Evolutionary conservation across 2,797 vertebrate genomes (phyloP), one percentile per base, ranked within the genome.

Genomic region (Molothrus aeneus): DNA sequence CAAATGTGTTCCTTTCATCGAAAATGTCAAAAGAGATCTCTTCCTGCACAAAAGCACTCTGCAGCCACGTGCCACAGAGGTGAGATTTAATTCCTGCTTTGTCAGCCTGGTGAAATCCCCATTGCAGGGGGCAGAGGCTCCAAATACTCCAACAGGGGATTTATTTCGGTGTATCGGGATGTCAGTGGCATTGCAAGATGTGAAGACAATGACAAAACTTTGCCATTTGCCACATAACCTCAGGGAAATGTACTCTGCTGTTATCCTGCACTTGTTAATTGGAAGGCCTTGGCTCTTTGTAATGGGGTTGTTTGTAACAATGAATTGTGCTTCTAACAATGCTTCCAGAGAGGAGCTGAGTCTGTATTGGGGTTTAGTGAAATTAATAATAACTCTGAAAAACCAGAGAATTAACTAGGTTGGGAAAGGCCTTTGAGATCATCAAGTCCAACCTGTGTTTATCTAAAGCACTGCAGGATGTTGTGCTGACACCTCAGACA

Each of bases 31-130:
- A 84, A 47, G 48, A 68, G 92, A 34, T 40, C 18, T n/a, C 82
- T 90, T 15, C 45, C 60, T 59, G 75, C 57, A 57, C 78, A 29
- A 24, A 77, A 85, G 63, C 72, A 2, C 15, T 85, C 85, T 72
- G 60, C 57, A 89, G 61, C 81, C 92, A 4, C 10, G 53, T 68
- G 56, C 40, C 61, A 48, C 7, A 29, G 72, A 74, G 86, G 80
- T 25, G 63, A 96, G 78, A 64, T 32, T 63, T 65, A 21, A 88
- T 42, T 91, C 75, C 17, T 38, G 68, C 64, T 87, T 84, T 92
- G 88, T 85, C 94, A 96, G 72, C 64, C 60, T 51, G 94, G 63
- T 81, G 81, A 83, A 94, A 95, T 93, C 95, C 83, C 68, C 64
- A 14, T 34, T 36, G 56, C 7, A 36, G 60, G 48, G 50, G 29